Evolutionary conservation across 2,113 vertebrate genomes (phyloP).

Genomic region (Corydoras sp.): DNA sequence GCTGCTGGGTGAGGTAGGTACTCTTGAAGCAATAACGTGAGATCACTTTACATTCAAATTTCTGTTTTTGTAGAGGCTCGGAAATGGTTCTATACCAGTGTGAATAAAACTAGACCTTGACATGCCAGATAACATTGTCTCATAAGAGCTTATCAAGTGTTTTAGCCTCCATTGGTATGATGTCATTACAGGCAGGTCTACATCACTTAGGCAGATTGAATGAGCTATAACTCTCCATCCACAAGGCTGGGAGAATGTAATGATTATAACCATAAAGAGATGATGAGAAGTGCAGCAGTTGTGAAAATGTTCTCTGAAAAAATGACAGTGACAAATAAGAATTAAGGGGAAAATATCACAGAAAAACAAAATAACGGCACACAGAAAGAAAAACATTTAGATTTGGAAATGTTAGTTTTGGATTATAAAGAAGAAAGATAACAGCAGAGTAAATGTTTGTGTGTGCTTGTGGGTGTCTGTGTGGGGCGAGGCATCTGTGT

Average conservation of each 20-base stretch:
- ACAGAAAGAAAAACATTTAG: constrained; percentile 3
- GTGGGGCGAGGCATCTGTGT: constrained; percentile 39
- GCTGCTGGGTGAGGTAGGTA: constrained; percentile 10
- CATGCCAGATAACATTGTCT: not conserved
- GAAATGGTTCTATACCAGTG: constrained; percentile 8
- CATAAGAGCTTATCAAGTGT: constrained; percentile 2
- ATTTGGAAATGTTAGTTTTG: constrained; percentile 15
- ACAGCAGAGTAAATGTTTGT: constrained; percentile 1
- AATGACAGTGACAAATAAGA: not conserved
- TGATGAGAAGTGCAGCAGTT: constrained; percentile 16
- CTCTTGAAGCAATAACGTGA: not conserved
- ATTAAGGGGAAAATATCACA: not conserved
- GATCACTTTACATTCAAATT: not conserved
- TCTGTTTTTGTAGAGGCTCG: not conserved
- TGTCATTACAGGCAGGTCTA: constrained; percentile 14
- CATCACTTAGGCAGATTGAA: constrained; percentile 18
- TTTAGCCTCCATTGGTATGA: constrained; percentile 9
- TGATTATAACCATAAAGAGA: constrained; percentile 17
- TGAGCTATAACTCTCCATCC: constrained; percentile 15
- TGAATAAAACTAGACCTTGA: constrained; percentile 16
- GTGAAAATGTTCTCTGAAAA: constrained; percentile 6
- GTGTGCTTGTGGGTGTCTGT: constrained; percentile 5
- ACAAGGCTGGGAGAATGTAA: constrained; percentile 15
- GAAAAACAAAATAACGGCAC: not conserved
- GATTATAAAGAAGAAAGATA: constrained; percentile 7